Evolutionary conservation across 2,113 vertebrate species (phyloP), one percentile per base, ranked within the genome.

Genomic region (Chrysemys picta): DNA sequence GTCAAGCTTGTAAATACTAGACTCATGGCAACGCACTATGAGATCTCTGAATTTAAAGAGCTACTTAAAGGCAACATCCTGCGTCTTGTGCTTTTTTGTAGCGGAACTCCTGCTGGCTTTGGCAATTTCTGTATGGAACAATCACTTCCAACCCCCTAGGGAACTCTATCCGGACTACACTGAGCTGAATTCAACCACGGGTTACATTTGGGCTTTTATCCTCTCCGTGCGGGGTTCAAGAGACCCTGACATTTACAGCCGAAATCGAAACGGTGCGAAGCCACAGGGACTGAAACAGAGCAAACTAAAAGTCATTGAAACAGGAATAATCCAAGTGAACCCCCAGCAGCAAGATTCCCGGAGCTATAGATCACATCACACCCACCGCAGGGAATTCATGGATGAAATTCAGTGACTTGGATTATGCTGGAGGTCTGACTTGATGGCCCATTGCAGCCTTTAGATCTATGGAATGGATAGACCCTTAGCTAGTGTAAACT

Each of bases 341-440:
- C 8, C 80, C 6, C 0, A 0, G 8, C 50, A 59, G 90, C 45
- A 16, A 35, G 1, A 1, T 69, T 49, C 0, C 0, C 47, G 0
- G 1, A 54, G 83, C 16, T 35, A 19, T 2, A 42, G 5, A 27
- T 29, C 38, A 80, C 42, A 27, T 29, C 38, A 80, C 42, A 69
- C 50, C n/a, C 5, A 25, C 19, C 14, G 8, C 4, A 2, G 2
- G 52, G 6, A 1, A 49, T 14, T 59, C 12, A 38, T 49, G 84
- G 29, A 9, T 21, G 62, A 45, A 49, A 45, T 14, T n/a, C 22
- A 45, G 45, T 8, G 21, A 52, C 1, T 47, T 4, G 2, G n/a
- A 45, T 8, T 31, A 2, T 53, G 65, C 84, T 42, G 72, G 76
- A 85, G 45, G 42, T 8, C 24, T 29, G 65, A 54, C 10, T 69